Conservation (phyloP, 2,797 vertebrate species). For the Adrianichthys oophorus region DNA sequence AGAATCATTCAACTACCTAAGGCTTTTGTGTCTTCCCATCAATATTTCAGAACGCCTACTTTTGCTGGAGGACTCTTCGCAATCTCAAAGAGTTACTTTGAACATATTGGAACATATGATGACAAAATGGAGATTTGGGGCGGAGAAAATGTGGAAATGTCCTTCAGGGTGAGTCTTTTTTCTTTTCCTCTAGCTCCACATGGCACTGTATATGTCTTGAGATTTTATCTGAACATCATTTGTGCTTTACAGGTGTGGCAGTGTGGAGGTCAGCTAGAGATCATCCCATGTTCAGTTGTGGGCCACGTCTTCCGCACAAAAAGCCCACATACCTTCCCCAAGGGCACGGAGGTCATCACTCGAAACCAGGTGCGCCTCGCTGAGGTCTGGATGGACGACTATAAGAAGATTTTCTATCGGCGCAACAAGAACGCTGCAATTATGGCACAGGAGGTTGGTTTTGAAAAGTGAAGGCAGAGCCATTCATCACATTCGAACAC, state of each 20-base stretch:
- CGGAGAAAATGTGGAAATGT: slow-evolving; percentile 97
- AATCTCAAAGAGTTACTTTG: slow-evolving; percentile 91
- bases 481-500: background rate
- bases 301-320: slow-evolving; percentile 96
- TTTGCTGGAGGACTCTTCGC: slow-evolving; percentile 96
- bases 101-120: slow-evolving; percentile 94
- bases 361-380: slow-evolving; percentile 94
- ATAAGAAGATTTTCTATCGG: slow-evolving; percentile 90
- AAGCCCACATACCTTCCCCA: slow-evolving; percentile 95
- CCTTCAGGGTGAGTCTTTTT: slow-evolving; percentile 88
- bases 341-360: slow-evolving; percentile 90
- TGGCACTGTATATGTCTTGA: background rate
- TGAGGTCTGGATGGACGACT: slow-evolving; percentile 94
- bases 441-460: slow-evolving; percentile 86
- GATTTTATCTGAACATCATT: background rate
- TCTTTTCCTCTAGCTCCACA: background rate
- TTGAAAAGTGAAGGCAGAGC: background rate
- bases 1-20: too few relatives aligned
- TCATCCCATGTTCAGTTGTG: slow-evolving; percentile 95
- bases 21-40: too few relatives aligned
- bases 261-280: slow-evolving; percentile 93
- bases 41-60: slow-evolving; percentile 84
- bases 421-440: slow-evolving; percentile 84
- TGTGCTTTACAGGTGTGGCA: slow-evolving; percentile 86
- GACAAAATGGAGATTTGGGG: slow-evolving; percentile 99